Evolutionary conservation across 2,113 vertebrate genomes (phyloP), one percentile per base, ranked within the genome.

Genomic region (Sturnira hondurensis): DNA sequence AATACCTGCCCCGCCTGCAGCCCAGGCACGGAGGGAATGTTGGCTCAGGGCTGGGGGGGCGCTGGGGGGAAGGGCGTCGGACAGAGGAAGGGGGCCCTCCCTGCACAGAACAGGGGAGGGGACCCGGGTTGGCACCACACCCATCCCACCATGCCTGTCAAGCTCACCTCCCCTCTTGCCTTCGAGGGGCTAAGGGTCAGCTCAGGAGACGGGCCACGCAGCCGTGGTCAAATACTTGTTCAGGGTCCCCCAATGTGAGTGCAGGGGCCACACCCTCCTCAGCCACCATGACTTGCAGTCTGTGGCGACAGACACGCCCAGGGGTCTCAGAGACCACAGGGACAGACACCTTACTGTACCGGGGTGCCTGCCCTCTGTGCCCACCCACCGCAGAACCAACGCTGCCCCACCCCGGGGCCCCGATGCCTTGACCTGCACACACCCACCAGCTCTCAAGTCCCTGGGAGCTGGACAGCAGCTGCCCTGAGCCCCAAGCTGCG

Each of bases 211-310:
- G 0, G 11, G 41, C 28, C 38, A 13, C 31, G 33, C 20, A 3
- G 43, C 74, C 45, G 47, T 0, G 20, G 61, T 10, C 22, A 10
- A n/a, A 28, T 13, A 24, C 52, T 36, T 5, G 2, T 4, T 24
- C 71, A 13, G 36, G 58, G 47, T n/a, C 33, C 63, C 54, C 82
- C 2, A 7, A 3, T 1, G 14, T 31, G 1, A 7, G 47, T 10
- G 61, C 10, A 4, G 54, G 7, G 17, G 10, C 41, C 38, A 9
- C 2, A 26, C 6, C 7, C 11, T 0, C 1, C 43, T 63, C 0
- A 0, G 38, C 33, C 50, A 26, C 4, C 26, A 8, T 3, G 3
- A 4, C 36, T 8, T 14, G 0, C 5, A 14, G 47, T 58, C 80
- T 7, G 45, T 1, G 50, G 24, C 43, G 13, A 2, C 16, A 41